Evolutionary conservation across 1,140 invertebrate genomes (phyloP), one percentile per base, ranked within the genome.

Genomic region (Drosophila bifasciata): DNA sequence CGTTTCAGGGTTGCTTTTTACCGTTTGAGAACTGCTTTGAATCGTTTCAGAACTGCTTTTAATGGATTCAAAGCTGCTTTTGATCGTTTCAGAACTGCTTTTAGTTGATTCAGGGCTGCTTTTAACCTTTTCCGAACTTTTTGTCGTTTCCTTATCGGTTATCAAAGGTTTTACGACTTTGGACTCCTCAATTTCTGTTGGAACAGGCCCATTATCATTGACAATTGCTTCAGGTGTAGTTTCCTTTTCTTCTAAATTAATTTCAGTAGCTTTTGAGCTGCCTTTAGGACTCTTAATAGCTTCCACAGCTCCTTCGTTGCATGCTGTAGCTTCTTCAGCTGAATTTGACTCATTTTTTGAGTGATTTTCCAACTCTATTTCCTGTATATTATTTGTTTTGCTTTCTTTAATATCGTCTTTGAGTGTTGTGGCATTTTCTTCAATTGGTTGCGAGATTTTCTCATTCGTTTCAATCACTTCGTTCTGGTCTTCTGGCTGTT

Each of bases 381-480:
- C 13, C 5, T 32, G 11, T 36, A 11, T 36, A 36, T 36, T 6
- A 6, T 45, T 19, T 8, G 19, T 8, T 1, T 7, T 11, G 21
- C 23, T 15, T 45, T 71, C 43, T 7, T 28, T 36, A 13, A 13
- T 36, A 11, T 36, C 32, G 1, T 36, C 15, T n/a, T 25, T 48
- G 3, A 4, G 16, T 6, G 16, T 39, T 17, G 16, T 16, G 6
- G 2, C 3, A 13, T 36, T 36, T 16, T 3, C 17, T 41, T 46
- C 44, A 11, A 15, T n/a, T 3, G 3, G 9, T 7, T 67, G 19
- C 1, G 19, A 53, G 17, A 44, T 21, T 32, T 25, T 19, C 17
- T 43, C 13, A 52, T 25, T 28, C 8, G 23, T 66, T 61, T 73
- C 62, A 19, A 56, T 51, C 3, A 66, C 56, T 32, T 61, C 58